Percentiles rank a stretch among this genome's conserved stretches.
Conservation (phyloP, 1,140 invertebrate genomes). For the Drosophila kepulauana region DNA sequence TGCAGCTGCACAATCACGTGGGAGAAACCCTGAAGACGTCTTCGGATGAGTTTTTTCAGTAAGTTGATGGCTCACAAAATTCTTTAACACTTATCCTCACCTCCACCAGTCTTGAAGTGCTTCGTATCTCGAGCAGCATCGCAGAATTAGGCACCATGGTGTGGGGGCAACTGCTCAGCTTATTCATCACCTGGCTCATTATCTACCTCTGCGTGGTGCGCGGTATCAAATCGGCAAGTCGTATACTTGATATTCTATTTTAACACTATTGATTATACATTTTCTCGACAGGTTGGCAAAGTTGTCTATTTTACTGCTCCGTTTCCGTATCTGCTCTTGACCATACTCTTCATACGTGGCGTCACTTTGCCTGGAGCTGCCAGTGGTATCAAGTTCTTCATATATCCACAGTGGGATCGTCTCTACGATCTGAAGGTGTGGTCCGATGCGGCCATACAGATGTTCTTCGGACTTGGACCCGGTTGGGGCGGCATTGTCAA, state of each 20-base stretch:
- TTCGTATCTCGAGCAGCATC: constrained; percentile 89
- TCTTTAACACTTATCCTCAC: not conserved
- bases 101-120: constrained; percentile 88
- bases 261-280: not conserved
- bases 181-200: constrained; percentile 90
- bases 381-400: constrained; percentile 92
- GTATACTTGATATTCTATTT: not conserved
- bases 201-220: constrained; percentile 93
- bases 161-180: constrained; percentile 90
- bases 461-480: constrained; percentile 96
- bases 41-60: constrained; percentile 95
- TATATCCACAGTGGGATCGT: constrained; percentile 92
- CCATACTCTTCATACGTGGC: constrained; percentile 90
- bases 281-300: constrained; percentile 85
- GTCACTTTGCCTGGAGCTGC: constrained; percentile 92
- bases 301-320: constrained; percentile 94
- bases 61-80: constrained; percentile 81
- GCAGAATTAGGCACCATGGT: constrained; percentile 89
- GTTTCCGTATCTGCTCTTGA: constrained; percentile 93
- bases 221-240: constrained; percentile 90
- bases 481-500: constrained; percentile 96
- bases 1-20: not conserved
- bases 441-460: constrained; percentile 96
- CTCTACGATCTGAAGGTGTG: constrained; percentile 91
- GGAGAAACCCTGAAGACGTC: constrained; percentile 86